Evolutionary conservation across 2,888 invertebrate species (phyloP).

Genomic region (Euplagia quadripunctaria): DNA sequence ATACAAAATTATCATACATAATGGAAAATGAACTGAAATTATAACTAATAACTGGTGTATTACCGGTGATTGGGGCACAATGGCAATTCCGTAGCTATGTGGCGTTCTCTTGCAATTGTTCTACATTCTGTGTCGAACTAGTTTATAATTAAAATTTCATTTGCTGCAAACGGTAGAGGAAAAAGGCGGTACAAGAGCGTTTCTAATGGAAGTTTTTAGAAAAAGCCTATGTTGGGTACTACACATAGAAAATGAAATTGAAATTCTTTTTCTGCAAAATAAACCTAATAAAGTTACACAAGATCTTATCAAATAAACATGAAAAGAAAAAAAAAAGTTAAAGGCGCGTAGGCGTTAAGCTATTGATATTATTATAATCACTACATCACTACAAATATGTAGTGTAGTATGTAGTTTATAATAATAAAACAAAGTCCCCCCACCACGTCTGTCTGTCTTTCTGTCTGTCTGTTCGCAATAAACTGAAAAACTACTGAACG

Average conservation of each 20-base stretch:
- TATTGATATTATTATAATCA: not conserved
- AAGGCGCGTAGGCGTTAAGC: not conserved
- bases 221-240: not conserved
- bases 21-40: slow-evolving; percentile 51
- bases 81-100: slow-evolving; percentile 32
- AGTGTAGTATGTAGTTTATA: too few relatives aligned
- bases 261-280: too few relatives aligned
- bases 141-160: slow-evolving; percentile 18
- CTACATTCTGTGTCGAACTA: slow-evolving; percentile 34
- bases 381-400: too few relatives aligned
- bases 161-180: not conserved
- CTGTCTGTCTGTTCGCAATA: too few relatives aligned
- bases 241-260: too few relatives aligned
- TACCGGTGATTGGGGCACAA: slow-evolving; percentile 48
- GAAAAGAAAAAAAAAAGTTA: not conserved
- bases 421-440: too few relatives aligned
- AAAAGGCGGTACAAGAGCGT: not conserved
- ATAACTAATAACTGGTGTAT: slow-evolving; percentile 40
- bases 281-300: too few relatives aligned
- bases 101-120: slow-evolving; percentile 16
- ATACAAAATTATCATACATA: slow-evolving; percentile 37
- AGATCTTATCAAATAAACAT: too few relatives aligned
- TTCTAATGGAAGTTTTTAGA: too few relatives aligned
- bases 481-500: too few relatives aligned
- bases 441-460: too few relatives aligned